A percentile compares a stretch with the other conserved stretches of the same genome.
phyloP scores from a whole-genome alignment of 2,113 vertebrate genomes.

The western clawed frog (Xenopus tropicalis) region UCB_Xtro_10.0 CM004451.2:88995501-88996000 shows the following conservation, averaged over 20 bases:
- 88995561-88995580: no score
- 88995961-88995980: background rate
- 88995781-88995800: background rate
- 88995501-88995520: no score
- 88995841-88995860: background rate
- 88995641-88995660: no score
- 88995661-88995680: no score
- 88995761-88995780: background rate
- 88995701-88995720: background rate
- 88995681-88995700: no score
- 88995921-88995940: background rate
- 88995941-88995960: background rate
- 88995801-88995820: background rate
- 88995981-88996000: background rate
- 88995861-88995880: background rate
- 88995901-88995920: background rate
- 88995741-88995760: background rate
- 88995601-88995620: no score
- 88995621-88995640: no score
- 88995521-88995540: no score
- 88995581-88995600: no score
- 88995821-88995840: background rate
- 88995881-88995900: background rate
- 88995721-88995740: background rate
- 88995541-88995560: no score